Conservation (phyloP, 2,113 vertebrate genomes). For the Dryoscopus gambensis region DNA sequence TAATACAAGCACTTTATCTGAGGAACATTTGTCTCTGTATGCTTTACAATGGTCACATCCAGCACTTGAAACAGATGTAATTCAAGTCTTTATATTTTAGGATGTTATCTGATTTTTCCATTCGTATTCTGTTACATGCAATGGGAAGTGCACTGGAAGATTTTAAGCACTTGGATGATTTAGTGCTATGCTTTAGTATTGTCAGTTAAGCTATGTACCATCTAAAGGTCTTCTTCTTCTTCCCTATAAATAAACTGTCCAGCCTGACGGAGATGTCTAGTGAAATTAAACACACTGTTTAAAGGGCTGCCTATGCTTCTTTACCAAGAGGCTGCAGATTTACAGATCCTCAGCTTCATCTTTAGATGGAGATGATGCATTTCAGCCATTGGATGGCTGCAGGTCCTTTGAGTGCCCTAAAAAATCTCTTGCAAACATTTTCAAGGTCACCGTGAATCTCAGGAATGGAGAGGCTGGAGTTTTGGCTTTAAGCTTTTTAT, state of each 20-base stretch:
- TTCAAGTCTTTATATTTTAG: background rate
- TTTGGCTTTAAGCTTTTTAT: background rate
- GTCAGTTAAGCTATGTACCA: background rate
- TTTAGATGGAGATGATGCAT: background rate
- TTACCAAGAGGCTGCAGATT: background rate
- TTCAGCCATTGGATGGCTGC: background rate
- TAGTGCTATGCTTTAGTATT: background rate
- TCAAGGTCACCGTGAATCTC: background rate
- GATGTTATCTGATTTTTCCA: background rate
- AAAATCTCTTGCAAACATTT: background rate
- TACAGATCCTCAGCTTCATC: background rate
- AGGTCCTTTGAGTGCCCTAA: background rate
- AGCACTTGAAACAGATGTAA: background rate
- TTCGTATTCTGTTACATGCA: background rate
- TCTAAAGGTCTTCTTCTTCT: conserved; percentile 19
- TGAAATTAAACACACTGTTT: background rate
- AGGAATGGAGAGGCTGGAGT: background rate
- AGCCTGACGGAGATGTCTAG: background rate
- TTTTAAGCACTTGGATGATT: background rate
- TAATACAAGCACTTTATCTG: background rate
- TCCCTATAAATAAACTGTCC: background rate
- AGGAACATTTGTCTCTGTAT: background rate
- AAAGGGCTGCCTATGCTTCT: background rate
- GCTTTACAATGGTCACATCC: background rate
- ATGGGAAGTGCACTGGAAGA: background rate